These are phyloP conservation scores for Eucidaris tribuloides DNA, from an alignment of 35 echinoderm and acorn worm species.

Conservation along the genomic window DNA sequence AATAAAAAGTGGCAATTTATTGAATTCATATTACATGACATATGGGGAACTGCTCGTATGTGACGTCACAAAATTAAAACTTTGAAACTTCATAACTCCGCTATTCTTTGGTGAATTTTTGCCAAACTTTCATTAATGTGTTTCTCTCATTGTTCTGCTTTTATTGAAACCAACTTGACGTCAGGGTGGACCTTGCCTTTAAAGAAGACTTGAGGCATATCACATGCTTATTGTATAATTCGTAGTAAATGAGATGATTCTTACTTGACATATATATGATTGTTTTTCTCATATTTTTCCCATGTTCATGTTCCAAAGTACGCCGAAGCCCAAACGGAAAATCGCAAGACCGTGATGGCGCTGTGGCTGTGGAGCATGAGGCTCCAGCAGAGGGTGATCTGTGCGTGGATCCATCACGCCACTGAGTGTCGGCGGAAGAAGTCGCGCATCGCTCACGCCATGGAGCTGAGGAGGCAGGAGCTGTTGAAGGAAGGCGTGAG, in stretches of 20 bases:
- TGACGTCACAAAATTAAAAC: too few species aligned
- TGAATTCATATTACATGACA: too few species aligned
- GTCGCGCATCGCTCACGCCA: constrained; percentile 51
- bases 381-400: constrained; percentile 66
- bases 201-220: too few species aligned
- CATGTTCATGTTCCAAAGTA: constrained; percentile 19
- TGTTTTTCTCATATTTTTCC: neutral
- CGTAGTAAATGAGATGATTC: neutral
- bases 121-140: too few species aligned
- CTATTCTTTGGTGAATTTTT: too few species aligned
- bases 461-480: constrained; percentile 53
- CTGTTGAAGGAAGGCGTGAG: constrained; percentile 68
- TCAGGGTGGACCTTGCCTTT: too few species aligned
- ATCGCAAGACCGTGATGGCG: constrained; percentile 54
- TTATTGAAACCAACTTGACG: too few species aligned
- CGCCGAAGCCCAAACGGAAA: constrained; percentile 22
- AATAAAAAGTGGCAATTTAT: too few species aligned
- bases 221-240: too few species aligned
- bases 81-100: too few species aligned
- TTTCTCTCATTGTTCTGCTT: too few species aligned
- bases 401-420: constrained; percentile 60
- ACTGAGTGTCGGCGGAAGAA: constrained; percentile 64
- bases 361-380: constrained; percentile 96
- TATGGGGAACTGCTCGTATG: too few species aligned
- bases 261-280: neutral